Conservation (phyloP, 1,140 invertebrate species). For the Chrysomallon squamiferum region DNA sequence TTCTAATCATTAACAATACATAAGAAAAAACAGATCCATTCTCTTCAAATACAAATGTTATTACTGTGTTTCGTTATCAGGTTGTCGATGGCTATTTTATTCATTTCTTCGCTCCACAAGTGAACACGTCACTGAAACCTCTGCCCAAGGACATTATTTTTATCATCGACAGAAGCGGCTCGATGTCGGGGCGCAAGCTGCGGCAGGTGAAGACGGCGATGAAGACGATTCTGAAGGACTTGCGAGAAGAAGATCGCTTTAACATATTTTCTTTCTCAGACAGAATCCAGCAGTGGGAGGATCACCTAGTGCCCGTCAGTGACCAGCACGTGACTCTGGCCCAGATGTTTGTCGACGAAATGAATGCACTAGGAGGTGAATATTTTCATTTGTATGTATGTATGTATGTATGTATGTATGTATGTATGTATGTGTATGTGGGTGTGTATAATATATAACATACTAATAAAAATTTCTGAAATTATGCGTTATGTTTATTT, state of each 20-base stretch:
- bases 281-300: slow-evolving; percentile 44
- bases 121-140: slow-evolving; percentile 62
- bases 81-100: slow-evolving; percentile 80
- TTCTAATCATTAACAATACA: too few species aligned
- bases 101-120: slow-evolving; percentile 75
- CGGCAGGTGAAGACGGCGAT: slow-evolving; percentile 74
- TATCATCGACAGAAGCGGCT: slow-evolving; percentile 75
- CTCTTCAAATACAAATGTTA: not conserved
- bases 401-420: too few species aligned
- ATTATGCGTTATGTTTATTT: too few species aligned
- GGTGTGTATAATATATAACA: too few species aligned
- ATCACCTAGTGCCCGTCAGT: slow-evolving; percentile 19
- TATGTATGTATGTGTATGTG: too few species aligned
- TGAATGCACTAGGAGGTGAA: slow-evolving; percentile 26
- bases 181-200: slow-evolving; percentile 72
- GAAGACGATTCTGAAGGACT: slow-evolving; percentile 70
- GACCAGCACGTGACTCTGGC: slow-evolving; percentile 21
- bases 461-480: too few species aligned
- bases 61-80: slow-evolving; percentile 52
- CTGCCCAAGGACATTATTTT: slow-evolving; percentile 76
- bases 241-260: slow-evolving; percentile 72
- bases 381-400: too few species aligned
- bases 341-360: slow-evolving; percentile 19
- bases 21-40: too few species aligned
- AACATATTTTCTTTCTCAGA: slow-evolving; percentile 68